Base-by-base conservation (phyloP, 1,140 invertebrate genomes). In the Drosophila kohkoa region DNA sequence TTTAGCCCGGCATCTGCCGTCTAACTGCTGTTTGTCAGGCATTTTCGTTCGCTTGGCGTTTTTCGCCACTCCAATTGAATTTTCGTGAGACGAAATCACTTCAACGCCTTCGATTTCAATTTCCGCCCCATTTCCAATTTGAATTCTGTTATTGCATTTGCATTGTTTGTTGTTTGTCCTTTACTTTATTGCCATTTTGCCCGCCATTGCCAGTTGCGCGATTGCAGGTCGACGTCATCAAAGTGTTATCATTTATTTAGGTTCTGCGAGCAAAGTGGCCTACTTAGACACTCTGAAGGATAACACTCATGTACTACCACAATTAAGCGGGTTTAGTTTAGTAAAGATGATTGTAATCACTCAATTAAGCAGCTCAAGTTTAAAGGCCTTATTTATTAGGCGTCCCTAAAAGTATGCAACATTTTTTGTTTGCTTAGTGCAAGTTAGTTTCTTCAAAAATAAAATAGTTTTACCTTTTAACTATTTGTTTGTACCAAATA, bases 71-170 rank as follows among this genome's bases (percentile, higher is more conserved):
- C 62, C 77, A 88, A 88, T 88, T 89, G 85, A 85, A 81, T 81
- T 83, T 89, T 89, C 77, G 85, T 82, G 85, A 85, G 85, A 89
- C 85, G 78, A 89, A 89, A 89, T 89, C 85, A 89, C 85, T 89
- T 89, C 85, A 89, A 89, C 85, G 85, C 85, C 85, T 89, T 89
- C 81, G 81, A 89, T 89, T 89, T 89, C 85, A 89, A 89, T 89
- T 89, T 89, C 85, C 83, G 83, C 65, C 82, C 76, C 77, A 81
- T 85, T 87, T 83, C 62, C 76, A 85, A 88, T 81, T 89, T 77
- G 68, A 79, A 69, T 85, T 85, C 75, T 57, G 69, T 77, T 81
- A 85, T 89, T 89, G 81, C 75, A 76, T 81, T 85, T 20, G 64
- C 63, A 68, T 69, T 77, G 59, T 64, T 59, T 73, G 46, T 68